Conservation (phyloP, 2,797 vertebrate species). For the Centroberyx gerrardi region DNA sequence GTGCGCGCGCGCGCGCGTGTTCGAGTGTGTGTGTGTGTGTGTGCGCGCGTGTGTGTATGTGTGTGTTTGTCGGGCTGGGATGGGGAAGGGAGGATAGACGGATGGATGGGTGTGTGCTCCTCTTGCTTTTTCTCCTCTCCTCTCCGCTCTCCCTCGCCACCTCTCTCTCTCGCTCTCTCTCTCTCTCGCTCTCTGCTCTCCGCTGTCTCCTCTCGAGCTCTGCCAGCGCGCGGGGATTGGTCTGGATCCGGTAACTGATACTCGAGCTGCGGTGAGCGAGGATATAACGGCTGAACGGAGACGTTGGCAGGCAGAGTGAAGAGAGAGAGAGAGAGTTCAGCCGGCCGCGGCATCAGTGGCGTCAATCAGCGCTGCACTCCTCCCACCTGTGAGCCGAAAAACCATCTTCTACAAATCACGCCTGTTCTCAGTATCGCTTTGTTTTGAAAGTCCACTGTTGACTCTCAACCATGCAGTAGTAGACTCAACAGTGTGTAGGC, state of each 20-base stretch:
- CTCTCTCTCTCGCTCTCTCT: neutral
- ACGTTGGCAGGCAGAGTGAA: constrained; percentile 3
- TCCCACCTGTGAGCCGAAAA: too few relatives aligned
- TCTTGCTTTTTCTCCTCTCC: constrained; percentile 27
- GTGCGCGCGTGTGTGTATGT: neutral
- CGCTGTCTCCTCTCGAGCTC: constrained; percentile 55
- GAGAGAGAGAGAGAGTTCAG: neutral
- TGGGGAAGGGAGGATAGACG: constrained; percentile 3
- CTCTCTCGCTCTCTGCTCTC: constrained; percentile 45
- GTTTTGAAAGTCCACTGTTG: too few relatives aligned
- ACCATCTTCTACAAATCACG: too few relatives aligned
- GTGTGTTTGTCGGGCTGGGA: neutral
- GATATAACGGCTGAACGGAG: constrained; percentile 56
- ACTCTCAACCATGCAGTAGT: too few relatives aligned
- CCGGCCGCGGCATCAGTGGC: too few relatives aligned
- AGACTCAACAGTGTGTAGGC: too few relatives aligned
- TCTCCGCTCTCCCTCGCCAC: constrained; percentile 16
- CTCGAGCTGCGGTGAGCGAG: constrained; percentile 67
- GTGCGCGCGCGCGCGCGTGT: neutral
- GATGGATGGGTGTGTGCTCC: constrained; percentile 62
- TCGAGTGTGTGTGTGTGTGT: neutral
- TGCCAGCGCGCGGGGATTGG: constrained; percentile 74
- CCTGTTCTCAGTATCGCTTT: too few relatives aligned
- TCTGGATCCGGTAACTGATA: constrained; percentile 82
- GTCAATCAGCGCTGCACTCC: too few relatives aligned